These are phyloP conservation scores for Patella caerulea DNA, from an alignment of 2,888 invertebrate species.

Conservation along the genomic window DNA sequence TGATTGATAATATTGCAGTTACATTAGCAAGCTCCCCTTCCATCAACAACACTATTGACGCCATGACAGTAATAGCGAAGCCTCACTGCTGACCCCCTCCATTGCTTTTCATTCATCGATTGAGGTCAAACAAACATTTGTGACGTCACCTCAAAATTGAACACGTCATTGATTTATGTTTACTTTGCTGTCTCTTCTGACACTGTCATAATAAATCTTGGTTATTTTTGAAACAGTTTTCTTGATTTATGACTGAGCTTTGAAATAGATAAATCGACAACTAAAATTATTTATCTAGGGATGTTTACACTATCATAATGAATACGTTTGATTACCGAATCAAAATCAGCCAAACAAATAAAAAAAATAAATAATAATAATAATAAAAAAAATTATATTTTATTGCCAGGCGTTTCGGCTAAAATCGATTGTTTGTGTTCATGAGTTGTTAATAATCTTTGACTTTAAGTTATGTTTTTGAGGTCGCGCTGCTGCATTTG, in stretches of 20 bases:
- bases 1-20: constrained; percentile 1
- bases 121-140: constrained; percentile 1
- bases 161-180: constrained; percentile 7
- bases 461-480: no score
- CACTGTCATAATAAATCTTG: no score
- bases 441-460: no score
- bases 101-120: not conserved
- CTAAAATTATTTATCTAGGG: not conserved
- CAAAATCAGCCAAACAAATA: not conserved
- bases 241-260: no score
- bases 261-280: not conserved
- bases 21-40: not conserved
- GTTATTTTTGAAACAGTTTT: no score
- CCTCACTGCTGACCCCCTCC: not conserved
- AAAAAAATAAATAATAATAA: no score
- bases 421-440: no score
- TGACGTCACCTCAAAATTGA: not conserved
- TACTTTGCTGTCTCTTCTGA: not conserved
- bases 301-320: not conserved
- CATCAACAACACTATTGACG: not conserved
- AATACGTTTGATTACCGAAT: not conserved
- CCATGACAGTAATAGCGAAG: not conserved
- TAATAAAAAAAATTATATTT: no score
- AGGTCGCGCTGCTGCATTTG: no score
- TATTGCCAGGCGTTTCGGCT: no score